Evolutionary conservation across 2,797 vertebrate species (phyloP), one percentile per base, ranked within the genome.

Genomic region (Tragelaphus oryx): DNA sequence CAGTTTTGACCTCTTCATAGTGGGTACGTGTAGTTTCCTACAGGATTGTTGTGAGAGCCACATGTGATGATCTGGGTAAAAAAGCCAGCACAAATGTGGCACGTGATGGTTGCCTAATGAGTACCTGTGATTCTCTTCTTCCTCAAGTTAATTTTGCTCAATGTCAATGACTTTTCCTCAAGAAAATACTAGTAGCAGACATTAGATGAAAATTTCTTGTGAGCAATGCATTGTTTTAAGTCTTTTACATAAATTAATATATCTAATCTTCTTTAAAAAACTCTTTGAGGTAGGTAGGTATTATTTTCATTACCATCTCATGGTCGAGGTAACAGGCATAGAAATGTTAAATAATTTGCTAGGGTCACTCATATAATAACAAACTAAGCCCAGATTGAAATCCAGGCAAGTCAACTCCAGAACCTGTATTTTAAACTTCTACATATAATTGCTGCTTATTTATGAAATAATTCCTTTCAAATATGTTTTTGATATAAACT

Each of bases 401-500:
- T 91, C 46, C 17, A 59, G 6, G 8, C 12, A 76, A 18, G 17
- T 60, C 55, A 83, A 37, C 75, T 54, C 28, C 11, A 87, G 54
- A 76, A 33, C 17, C 26, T 74, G 12, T 91, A 46, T 68, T 92
- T 94, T 94, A 75, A 96, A 84, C 30, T 81, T 60, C 10, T 85
- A 37, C 2, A 30, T 57, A 59, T 10, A 96, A 10, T 91, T 91
- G 24, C 57, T 55, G 2, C 83, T 82, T 93, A 86, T 95, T 91
- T 91, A 90, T 92, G 55, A 78, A 92, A 78, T 83, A 86, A 75
- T 59, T 68, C 46, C 80, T 83, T 50, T 83, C n/a, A 93, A 68
- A 84, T 54, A 80, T 97, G 74, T 94, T 20, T 88, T 83, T 91
- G 89, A 96, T 95, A 78, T 85, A 97, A 97, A 97, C 97, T 88